Evolutionary conservation across 2,113 vertebrate species (phyloP), one percentile per base, ranked within the genome.

Genomic region (Callochromis pleurospilus): DNA sequence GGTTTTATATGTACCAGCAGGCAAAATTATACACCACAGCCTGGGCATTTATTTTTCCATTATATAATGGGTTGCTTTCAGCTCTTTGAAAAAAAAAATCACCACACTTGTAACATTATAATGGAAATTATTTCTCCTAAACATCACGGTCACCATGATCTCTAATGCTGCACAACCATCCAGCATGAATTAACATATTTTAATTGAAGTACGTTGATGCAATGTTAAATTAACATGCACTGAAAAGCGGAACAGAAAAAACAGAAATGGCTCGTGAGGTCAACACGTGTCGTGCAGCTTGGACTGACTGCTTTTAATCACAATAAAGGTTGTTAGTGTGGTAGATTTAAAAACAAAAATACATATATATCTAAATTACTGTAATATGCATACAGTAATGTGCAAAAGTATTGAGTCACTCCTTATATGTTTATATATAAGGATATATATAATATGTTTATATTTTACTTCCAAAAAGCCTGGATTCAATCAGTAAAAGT

Each of bases 141-240:
- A 80, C 55, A 75, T 85, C 77, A 42, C 17, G 79, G 15, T 19
- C 53, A 42, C 42, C 9, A 51, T 15, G 12, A 86, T 62, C 36
- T 62, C 26, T 60, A 24, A 68, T 6, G 9, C 54, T 83, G 82
- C 80, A 77, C 55, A 62, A 14, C 77, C 58, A 26, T 65, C 68
- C 47, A 47, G 84, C 80, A 87, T 83, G 55, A 65, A 86, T 90
- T 87, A 68, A 65, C 85, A 86, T 82, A 80, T 91, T 87, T 91
- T 82, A 87, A 73, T 68, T 58, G 53, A 84, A 89, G 82, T 79
- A 65, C 81, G n/a, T 80, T 90, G 53, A 86, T 80, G 80, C 82
- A 87, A 11, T 49, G 65, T 83, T 56, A 38, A 87, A 81, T 86
- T 62, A 73, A 82, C 80, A 82, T 84, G 36, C 88, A 75, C 54